Percentiles rank a stretch among this genome's conserved stretches.
phyloP scores from a whole-genome alignment of 2,113 vertebrate species.

The Vireo altiloquus region DNA sequence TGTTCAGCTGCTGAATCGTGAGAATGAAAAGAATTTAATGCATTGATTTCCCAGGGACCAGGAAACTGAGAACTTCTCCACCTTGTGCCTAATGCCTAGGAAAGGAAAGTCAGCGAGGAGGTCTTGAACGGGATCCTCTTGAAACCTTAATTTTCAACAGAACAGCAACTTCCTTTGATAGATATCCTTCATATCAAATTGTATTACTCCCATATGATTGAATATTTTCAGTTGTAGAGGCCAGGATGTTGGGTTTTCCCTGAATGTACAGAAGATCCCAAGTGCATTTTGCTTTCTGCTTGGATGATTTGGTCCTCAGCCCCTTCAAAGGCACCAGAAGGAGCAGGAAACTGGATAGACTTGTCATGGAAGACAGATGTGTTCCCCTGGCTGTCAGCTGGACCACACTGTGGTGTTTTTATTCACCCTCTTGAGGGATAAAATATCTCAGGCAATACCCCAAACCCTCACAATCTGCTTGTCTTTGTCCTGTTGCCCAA shows the following conservation, averaged over 20 bases:
- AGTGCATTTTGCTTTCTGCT: neutral
- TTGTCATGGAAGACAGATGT: neutral
- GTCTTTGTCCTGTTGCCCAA: neutral
- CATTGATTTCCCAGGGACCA: conserved; percentile 42
- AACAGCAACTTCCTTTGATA: neutral
- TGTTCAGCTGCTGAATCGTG: neutral
- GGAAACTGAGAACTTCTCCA: neutral
- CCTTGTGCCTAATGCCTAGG: conserved; percentile 20
- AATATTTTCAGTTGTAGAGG: neutral
- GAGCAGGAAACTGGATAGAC: neutral
- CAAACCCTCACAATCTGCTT: neutral
- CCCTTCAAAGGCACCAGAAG: neutral
- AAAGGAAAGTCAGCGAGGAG: conserved; percentile 5
- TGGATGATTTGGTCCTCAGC: neutral
- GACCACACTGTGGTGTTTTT: neutral
- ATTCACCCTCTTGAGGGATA: neutral
- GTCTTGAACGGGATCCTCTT: conserved; percentile 27
- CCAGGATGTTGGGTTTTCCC: neutral
- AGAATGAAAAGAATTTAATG: conserved; percentile 5
- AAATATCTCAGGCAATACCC: neutral
- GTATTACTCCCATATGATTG: neutral
- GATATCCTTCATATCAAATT: neutral
- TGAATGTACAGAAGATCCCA: neutral
- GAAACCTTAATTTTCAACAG: neutral
- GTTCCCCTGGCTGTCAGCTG: neutral